Evolutionary conservation across 2,888 invertebrate species (phyloP).

Genomic region (Metallyticus violacea): DNA sequence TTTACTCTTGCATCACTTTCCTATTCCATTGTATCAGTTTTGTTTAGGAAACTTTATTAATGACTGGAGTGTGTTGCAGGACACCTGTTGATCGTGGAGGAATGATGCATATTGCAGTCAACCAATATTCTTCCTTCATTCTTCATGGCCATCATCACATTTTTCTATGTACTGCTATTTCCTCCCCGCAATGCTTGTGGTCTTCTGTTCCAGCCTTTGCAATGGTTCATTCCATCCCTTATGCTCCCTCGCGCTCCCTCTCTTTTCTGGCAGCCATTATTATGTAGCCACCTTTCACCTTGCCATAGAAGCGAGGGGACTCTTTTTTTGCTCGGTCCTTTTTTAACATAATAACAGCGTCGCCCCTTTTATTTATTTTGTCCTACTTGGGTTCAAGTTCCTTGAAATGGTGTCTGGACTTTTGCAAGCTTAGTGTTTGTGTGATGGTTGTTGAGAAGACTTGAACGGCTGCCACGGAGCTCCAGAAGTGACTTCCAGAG

Average conservation of each 20-base stretch:
- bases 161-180: background rate
- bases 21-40: no score
- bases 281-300: slow-evolving; percentile 4
- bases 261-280: slow-evolving; percentile 6
- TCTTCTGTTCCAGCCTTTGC: no score
- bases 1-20: background rate
- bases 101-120: background rate
- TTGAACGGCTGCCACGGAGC: background rate
- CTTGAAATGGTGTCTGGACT: background rate
- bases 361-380: slow-evolving; percentile 12
- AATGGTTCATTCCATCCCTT: no score
- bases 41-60: no score
- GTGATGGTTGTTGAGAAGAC: background rate
- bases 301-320: background rate
- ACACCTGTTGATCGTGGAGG: background rate
- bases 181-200: background rate
- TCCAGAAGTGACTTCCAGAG: background rate
- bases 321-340: background rate
- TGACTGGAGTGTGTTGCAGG: background rate
- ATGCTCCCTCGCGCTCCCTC: background rate
- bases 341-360: slow-evolving; percentile 11
- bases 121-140: background rate
- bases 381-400: background rate
- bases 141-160: background rate
- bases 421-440: background rate